Evolutionary conservation across 2,888 invertebrate genomes (phyloP).

Genomic region (Leptopterna dolabrata): DNA sequence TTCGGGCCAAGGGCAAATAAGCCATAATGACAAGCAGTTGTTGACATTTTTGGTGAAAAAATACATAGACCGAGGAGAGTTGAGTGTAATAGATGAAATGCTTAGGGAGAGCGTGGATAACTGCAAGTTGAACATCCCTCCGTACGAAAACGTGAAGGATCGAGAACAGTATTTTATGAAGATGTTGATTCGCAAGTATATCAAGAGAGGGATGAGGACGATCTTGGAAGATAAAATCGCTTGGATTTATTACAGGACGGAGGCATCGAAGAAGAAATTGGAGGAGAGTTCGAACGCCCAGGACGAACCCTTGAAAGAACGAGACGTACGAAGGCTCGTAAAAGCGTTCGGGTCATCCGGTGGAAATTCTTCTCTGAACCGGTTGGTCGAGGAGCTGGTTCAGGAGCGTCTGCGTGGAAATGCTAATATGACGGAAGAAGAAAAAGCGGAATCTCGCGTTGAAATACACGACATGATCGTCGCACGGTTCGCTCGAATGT

Average conservation of each 20-base stretch:
- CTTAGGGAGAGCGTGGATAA: neutral
- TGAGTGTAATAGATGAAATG: neutral
- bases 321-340: neutral
- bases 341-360: neutral
- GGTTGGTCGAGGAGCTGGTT: neutral
- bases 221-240: slow-evolving; percentile 14
- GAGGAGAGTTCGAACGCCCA: neutral
- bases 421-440: neutral
- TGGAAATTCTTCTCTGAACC: neutral
- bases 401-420: neutral
- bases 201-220: slow-evolving; percentile 8
- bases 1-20: neutral
- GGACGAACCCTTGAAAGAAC: neutral
- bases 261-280: neutral
- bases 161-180: neutral
- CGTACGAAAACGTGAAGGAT: slow-evolving; percentile 8
- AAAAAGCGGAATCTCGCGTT: neutral
- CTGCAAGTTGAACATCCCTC: neutral
- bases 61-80: neutral
- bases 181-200: neutral
- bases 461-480: neutral
- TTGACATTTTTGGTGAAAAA: neutral
- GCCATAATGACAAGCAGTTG: neutral
- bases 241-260: slow-evolving; percentile 2
- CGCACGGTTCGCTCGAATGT: neutral